Conservation (phyloP, 2,797 vertebrate genomes). For the Lacerta agilis region DNA sequence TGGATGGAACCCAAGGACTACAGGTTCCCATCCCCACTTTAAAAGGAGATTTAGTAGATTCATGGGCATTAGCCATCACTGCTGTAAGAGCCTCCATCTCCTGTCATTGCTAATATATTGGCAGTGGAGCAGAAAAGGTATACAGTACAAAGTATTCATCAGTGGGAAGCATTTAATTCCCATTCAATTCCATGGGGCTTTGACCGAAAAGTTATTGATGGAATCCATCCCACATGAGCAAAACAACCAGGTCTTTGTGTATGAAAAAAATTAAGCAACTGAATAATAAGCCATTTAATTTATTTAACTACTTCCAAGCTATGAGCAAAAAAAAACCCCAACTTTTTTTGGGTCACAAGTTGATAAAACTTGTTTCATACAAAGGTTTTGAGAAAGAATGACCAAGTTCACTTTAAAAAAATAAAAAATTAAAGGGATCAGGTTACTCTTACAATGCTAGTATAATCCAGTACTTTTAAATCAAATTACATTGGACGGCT, state of each 20-base stretch:
- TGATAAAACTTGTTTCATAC: conserved; percentile 6
- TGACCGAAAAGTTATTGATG: not conserved
- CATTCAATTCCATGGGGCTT: not conserved
- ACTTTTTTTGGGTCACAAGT: not conserved
- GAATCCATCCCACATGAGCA: rapidly evolving
- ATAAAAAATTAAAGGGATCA: conserved; percentile 18
- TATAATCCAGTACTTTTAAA: conserved; percentile 64
- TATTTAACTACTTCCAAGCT: conserved; percentile 15
- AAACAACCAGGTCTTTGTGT: not conserved
- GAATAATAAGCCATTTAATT: not conserved
- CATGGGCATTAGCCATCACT: no score
- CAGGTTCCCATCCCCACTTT: no score
- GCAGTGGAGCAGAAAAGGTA: no score
- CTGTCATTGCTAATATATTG: no score
- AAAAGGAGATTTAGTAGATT: no score
- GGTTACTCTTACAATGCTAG: conserved; percentile 57
- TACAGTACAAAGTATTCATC: not conserved
- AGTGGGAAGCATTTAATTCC: not conserved
- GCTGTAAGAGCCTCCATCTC: no score
- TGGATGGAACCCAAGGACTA: no score
- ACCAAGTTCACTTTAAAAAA: not conserved
- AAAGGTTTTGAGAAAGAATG: conserved; percentile 33
- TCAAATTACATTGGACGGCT: conserved; percentile 70
- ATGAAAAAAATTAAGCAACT: not conserved
- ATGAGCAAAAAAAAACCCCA: conserved; percentile 17